Evolutionary conservation across 53 echinoderm and acorn worm genomes (phyloP).

Genomic region (Holothuria leucospilota): DNA sequence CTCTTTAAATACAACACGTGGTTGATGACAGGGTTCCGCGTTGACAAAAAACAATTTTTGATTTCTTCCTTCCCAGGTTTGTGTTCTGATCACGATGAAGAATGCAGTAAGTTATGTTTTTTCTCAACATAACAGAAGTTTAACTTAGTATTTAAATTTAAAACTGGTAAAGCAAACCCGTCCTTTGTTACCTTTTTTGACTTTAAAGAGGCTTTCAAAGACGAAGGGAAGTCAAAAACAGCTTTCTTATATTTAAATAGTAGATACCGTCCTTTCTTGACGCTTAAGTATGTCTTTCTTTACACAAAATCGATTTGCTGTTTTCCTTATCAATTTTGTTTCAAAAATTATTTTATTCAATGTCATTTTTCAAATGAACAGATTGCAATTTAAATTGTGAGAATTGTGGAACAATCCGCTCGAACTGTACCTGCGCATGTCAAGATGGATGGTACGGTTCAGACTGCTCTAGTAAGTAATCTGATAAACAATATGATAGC

Average conservation of each 20-base stretch:
- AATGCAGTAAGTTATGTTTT: slow-evolving; percentile 70
- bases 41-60: not conserved
- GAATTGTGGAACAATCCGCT: slow-evolving; percentile 78
- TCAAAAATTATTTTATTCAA: no score
- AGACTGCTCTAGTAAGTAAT: slow-evolving; percentile 79
- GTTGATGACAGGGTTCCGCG: no score
- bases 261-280: no score
- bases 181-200: not conserved
- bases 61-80: slow-evolving; percentile 52
- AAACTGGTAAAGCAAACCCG: no score
- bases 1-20: no score
- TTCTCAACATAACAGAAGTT: no score
- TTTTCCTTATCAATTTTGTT: no score
- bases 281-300: no score
- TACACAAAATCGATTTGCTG: no score
- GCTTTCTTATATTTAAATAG: no score
- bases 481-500: not conserved
- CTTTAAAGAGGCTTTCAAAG: not conserved
- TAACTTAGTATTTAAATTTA: no score
- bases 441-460: slow-evolving; percentile 78
- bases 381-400: slow-evolving; percentile 71
- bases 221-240: no score
- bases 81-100: slow-evolving; percentile 74
- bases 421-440: slow-evolving; percentile 74
- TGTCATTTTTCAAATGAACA: not conserved